These are phyloP conservation scores for Monochamus saltuarius DNA, from an alignment of 1,140 invertebrate genomes.

Conservation along the genomic window DNA sequence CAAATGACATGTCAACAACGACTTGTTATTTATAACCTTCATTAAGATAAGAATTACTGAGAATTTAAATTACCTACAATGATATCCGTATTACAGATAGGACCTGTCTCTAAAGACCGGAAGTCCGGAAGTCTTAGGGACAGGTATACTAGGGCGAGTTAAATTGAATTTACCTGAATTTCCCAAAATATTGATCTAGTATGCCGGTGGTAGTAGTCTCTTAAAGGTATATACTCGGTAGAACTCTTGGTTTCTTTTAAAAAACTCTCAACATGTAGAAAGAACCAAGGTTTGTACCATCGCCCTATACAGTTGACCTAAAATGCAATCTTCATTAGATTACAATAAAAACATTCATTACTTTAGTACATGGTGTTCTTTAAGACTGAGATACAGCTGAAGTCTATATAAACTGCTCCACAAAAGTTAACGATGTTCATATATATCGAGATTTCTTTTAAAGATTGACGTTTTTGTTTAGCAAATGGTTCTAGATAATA, in stretches of 20 bases:
- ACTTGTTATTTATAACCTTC: no score
- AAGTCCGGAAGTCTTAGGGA: constrained; percentile 1
- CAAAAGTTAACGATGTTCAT: no score
- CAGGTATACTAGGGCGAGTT: neutral
- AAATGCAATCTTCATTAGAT: constrained; percentile 15
- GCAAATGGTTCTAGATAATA: no score
- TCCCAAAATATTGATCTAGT: constrained; percentile 82
- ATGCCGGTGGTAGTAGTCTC: constrained; percentile 83
- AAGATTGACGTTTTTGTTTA: no score
- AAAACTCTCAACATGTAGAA: constrained; percentile 68
- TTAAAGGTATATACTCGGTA: constrained; percentile 73
- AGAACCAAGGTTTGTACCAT: constrained; percentile 87
- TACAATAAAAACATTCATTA: no score
- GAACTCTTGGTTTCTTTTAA: constrained; percentile 50
- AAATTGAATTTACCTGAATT: constrained; percentile 60
- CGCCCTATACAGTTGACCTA: constrained; percentile 70
- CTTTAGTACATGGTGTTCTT: no score
- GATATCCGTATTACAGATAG: no score
- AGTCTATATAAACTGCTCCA: no score
- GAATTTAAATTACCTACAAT: neutral
- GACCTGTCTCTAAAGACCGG: neutral
- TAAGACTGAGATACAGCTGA: no score
- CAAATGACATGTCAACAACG: no score
- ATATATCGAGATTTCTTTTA: no score
- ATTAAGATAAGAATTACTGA: no score